phyloP scores from a whole-genome alignment of 2,113 vertebrate species.

The Hippocampus comes region DNA sequence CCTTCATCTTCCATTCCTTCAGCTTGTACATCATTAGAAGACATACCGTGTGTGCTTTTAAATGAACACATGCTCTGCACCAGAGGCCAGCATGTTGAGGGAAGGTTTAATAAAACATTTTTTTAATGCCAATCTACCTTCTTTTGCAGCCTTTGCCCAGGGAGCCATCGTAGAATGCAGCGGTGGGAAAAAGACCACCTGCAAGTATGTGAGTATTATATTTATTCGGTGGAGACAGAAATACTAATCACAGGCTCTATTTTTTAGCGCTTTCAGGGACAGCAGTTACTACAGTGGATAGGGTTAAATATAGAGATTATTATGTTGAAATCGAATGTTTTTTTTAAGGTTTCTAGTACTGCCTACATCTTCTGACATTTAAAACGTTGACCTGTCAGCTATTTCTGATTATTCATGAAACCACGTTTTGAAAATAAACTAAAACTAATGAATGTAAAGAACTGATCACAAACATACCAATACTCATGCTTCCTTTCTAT shows the following conservation, averaged over 20 bases:
- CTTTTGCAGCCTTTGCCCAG: slow-evolving; percentile 76
- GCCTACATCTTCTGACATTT: neutral
- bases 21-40: slow-evolving; percentile 47
- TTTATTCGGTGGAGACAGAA: neutral
- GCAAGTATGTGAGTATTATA: neutral
- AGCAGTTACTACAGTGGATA: too few species aligned
- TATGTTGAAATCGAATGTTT: too few species aligned
- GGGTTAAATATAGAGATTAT: too few species aligned
- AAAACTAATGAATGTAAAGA: neutral
- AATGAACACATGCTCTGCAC: slow-evolving; percentile 51
- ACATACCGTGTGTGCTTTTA: slow-evolving; percentile 54
- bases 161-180: slow-evolving; percentile 75
- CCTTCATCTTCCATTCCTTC: slow-evolving; percentile 42
- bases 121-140: slow-evolving; percentile 32
- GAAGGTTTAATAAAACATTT: slow-evolving; percentile 16
- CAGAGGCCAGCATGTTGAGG: slow-evolving; percentile 22
- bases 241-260: too few species aligned
- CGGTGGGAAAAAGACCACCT: slow-evolving; percentile 10
- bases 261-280: too few species aligned
- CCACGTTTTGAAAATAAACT: neutral
- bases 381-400: neutral
- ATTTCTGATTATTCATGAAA: neutral
- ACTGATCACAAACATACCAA: neutral
- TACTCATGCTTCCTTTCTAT: neutral
- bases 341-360: neutral